Evolutionary conservation across 2,797 vertebrate genomes (phyloP).

Genomic region (Hafferia zeledoni): DNA sequence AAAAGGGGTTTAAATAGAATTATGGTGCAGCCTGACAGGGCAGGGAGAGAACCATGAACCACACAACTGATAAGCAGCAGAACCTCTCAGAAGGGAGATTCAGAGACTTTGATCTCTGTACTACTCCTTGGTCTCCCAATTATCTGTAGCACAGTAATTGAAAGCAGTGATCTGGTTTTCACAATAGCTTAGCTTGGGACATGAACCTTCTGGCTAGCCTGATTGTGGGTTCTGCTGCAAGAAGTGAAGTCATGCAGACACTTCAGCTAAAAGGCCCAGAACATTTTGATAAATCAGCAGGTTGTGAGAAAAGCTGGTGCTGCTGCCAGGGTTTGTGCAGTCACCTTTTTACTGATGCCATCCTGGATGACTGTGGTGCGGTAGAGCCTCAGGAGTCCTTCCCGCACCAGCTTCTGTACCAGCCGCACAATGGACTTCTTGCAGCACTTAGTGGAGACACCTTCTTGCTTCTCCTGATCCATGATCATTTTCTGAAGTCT

Average conservation of each 20-base stretch:
- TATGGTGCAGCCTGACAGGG: not conserved
- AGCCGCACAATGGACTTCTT: constrained; percentile 92
- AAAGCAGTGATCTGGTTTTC: not conserved
- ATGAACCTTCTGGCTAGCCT: not conserved
- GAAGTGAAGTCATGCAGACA: not conserved
- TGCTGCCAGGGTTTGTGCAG: not conserved
- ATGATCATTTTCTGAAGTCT: constrained; percentile 96
- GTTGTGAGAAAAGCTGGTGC: not conserved
- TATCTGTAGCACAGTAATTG: not conserved
- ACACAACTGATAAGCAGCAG: not conserved
- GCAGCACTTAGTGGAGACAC: constrained; percentile 90
- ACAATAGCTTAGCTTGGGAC: not conserved
- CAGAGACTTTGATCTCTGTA: not conserved
- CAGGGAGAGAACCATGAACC: not conserved
- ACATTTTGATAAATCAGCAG: not conserved
- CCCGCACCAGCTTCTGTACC: constrained; percentile 83
- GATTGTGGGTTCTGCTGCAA: not conserved
- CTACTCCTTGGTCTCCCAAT: not conserved
- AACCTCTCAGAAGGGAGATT: not conserved
- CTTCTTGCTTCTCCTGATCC: constrained; percentile 90
- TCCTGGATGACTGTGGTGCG: constrained; percentile 90
- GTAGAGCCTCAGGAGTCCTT: constrained; percentile 87
- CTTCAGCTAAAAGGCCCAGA: not conserved
- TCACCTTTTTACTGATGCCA: constrained; percentile 89
- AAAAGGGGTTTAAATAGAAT: not conserved